Percentiles rank a stretch among this genome's conserved stretches.
These are phyloP conservation scores for Scortum barcoo DNA, from an alignment of 2,113 vertebrate genomes.

Conservation along the genomic window DNA sequence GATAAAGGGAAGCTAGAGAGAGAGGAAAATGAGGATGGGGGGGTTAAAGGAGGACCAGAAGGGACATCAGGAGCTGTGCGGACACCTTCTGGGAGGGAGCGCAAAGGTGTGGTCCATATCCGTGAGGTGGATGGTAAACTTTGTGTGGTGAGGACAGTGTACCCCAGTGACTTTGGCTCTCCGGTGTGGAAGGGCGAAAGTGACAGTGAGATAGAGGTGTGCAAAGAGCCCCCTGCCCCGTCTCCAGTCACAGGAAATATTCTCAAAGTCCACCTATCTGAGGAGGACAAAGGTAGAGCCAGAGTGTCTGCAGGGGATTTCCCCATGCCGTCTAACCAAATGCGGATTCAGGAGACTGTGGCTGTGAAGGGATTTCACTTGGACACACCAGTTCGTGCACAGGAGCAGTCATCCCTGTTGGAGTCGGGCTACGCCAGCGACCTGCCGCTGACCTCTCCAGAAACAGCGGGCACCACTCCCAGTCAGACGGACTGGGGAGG, in stretches of 20 bases:
- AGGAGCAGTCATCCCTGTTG: constrained; percentile 50
- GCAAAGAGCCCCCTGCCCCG: constrained; percentile 45
- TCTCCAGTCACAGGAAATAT: constrained; percentile 61
- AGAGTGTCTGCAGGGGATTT: not conserved
- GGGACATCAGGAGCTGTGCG: not conserved
- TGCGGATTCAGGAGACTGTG: constrained; percentile 25
- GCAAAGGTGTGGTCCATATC: constrained; percentile 84
- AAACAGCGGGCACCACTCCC: constrained; percentile 79
- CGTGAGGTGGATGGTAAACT: constrained; percentile 84
- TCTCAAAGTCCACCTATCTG: constrained; percentile 67
- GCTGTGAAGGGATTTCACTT: constrained; percentile 52
- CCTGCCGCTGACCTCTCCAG: constrained; percentile 83
- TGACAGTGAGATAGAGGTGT: constrained; percentile 70
- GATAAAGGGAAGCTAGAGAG: constrained; percentile 28
- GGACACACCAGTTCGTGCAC: constrained; percentile 44
- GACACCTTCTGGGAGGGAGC: constrained; percentile 51
- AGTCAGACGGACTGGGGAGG: constrained; percentile 82
- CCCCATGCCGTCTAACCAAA: not conserved
- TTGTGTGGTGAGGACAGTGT: constrained; percentile 85
- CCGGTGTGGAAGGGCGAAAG: constrained; percentile 75
- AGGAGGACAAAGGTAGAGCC: constrained; percentile 23
- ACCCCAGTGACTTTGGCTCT: constrained; percentile 84
- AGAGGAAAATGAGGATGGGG: not conserved
- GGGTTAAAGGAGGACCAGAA: not conserved
- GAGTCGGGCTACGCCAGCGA: constrained; percentile 87